A percentile compares a stretch with the other conserved stretches of the same genome.
phyloP scores from a whole-genome alignment of 1,140 invertebrate species.

The Oryzaephilus surinamensis region DNA sequence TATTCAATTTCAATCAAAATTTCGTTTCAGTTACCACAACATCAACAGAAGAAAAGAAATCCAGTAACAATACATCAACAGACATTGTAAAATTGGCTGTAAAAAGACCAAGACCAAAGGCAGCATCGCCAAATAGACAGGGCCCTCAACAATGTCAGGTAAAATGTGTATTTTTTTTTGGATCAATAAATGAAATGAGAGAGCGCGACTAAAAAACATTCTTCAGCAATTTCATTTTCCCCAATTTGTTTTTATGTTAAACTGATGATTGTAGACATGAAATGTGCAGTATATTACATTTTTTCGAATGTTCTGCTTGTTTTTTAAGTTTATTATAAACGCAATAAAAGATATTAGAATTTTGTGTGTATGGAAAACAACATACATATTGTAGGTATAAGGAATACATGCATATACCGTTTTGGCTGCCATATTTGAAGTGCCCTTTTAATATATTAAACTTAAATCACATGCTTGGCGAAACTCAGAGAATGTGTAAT shows the following conservation, averaged over 20 bases:
- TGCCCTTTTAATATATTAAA: conserved; percentile 15
- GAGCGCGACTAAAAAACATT: background rate
- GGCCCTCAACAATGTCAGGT: conserved; percentile 63
- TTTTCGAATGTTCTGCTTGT: conserved; percentile 7
- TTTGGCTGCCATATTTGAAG: conserved; percentile 10
- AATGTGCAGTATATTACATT: no score
- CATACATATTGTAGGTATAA: background rate
- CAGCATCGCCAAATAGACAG: conserved; percentile 58
- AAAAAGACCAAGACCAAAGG: conserved; percentile 45
- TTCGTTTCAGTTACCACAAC: conserved; percentile 32
- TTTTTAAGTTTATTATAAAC: conserved; percentile 10
- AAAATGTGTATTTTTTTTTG: no score
- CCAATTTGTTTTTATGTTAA: no score
- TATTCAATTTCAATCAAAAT: background rate
- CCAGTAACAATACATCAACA: conserved; percentile 17
- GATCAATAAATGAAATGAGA: background rate
- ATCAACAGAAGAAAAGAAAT: conserved; percentile 32
- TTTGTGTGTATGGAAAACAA: no score
- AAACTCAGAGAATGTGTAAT: conserved; percentile 15
- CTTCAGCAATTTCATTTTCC: background rate
- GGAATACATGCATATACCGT: no score
- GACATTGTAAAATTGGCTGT: conserved; percentile 32
- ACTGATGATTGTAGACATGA: no score
- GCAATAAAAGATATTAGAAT: conserved; percentile 6
- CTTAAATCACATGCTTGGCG: conserved; percentile 13